phyloP scores from a whole-genome alignment of 2,888 invertebrate species.

The Harpalus rubripes region DNA sequence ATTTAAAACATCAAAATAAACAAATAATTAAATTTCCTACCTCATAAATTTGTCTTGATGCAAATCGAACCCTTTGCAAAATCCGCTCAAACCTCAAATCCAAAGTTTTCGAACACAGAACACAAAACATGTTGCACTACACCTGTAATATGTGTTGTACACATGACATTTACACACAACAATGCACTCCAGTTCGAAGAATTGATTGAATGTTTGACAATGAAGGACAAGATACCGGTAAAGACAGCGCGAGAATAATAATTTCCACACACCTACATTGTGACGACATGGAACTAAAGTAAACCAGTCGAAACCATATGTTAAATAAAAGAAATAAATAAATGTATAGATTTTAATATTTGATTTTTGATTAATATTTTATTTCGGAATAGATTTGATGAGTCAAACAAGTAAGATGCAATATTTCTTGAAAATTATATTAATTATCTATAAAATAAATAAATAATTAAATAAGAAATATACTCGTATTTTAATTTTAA shows the following conservation, averaged over 20 bases:
- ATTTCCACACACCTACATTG: background rate
- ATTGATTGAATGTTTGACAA: conserved; percentile 20
- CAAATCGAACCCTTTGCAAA: conserved; percentile 47
- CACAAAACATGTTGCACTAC: conserved; percentile 51
- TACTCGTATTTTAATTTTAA: too few relatives aligned
- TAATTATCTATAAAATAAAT: too few relatives aligned
- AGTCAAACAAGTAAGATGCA: too few relatives aligned
- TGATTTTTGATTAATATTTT: too few relatives aligned
- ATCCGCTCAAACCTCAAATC: conserved; percentile 41
- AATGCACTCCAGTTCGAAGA: background rate
- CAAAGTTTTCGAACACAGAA: conserved; percentile 48
- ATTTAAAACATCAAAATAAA: background rate
- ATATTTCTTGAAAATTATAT: too few relatives aligned
- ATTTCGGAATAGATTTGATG: too few relatives aligned
- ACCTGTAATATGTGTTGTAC: background rate
- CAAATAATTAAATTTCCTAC: background rate
- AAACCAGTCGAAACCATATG: background rate
- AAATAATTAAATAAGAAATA: too few relatives aligned
- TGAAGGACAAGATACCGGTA: conserved; percentile 8
- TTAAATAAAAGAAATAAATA: too few relatives aligned
- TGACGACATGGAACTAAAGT: background rate
- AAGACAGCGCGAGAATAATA: background rate
- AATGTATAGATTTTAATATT: too few relatives aligned
- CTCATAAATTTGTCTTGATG: conserved; percentile 45
- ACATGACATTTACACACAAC: conserved; percentile 5